Evolutionary conservation across 2,888 invertebrate species (phyloP).

Genomic region (Tenthredo mesomela): DNA sequence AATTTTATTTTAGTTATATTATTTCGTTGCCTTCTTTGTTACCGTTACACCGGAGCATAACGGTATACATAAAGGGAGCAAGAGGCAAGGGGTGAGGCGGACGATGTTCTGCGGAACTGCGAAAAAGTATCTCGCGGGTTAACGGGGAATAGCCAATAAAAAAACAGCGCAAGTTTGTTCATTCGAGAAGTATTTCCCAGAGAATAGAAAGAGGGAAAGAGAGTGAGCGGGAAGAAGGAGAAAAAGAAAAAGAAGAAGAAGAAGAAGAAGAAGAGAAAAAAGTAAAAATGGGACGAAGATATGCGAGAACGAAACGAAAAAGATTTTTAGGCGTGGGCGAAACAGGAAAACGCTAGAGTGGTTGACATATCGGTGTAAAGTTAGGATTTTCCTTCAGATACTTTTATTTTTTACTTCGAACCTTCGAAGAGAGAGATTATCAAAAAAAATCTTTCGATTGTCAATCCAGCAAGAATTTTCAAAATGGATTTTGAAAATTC

Average conservation of each 20-base stretch:
- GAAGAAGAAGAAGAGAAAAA: neutral
- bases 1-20: conserved; percentile 47
- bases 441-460: neutral
- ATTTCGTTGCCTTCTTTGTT: conserved; percentile 39
- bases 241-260: neutral
- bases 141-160: conserved; percentile 38
- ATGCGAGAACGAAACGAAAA: neutral
- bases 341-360: neutral
- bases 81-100: conserved; percentile 23
- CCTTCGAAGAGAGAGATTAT: neutral
- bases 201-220: conserved; percentile 26
- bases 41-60: conserved; percentile 21
- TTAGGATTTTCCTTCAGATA: neutral
- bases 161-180: conserved; percentile 46
- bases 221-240: neutral
- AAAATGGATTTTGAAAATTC: neutral
- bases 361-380: neutral
- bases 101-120: conserved; percentile 37
- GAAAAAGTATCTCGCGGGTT: conserved; percentile 46
- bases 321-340: conserved; percentile 20
- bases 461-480: neutral
- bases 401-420: neutral
- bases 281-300: conserved; percentile 5
- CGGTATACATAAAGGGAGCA: conserved; percentile 36
- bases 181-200: conserved; percentile 39